Base-by-base conservation (phyloP, 2,888 invertebrate genomes). In the Platerodrilus igneus region DNA sequence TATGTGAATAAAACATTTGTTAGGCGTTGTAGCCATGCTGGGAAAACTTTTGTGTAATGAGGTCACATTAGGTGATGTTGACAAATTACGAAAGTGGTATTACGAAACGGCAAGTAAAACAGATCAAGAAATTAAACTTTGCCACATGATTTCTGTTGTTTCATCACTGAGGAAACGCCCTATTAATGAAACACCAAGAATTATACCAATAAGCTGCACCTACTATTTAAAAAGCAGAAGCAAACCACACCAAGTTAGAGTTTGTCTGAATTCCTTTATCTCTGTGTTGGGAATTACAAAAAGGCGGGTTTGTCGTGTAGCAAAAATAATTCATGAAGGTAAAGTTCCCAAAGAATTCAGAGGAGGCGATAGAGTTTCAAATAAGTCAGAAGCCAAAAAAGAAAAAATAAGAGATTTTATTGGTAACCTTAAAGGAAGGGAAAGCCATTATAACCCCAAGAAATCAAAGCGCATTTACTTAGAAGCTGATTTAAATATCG, bases 381-480 rank as follows among this genome's bases (percentile, higher is more conserved):
- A 38, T 13, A 31, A 37, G 16, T 9, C 11, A 8, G 7, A 17
- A 4, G 30, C 14, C 7, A 38, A 25, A n/a, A 31, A 31, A n/a
- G 18, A 31, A 14, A 18, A 32, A 18, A 28, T 38, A 8, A 11
- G 25, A 17, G 9, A 13, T 9, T 40, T 40, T 27, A 14, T 40
- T 9, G 13, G 13, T 4, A 29, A 27, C 3, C 28, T 40, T 2
- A 36, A 17, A 25, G 40, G 27, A 8, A 22, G n/a, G 16, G 40
- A 36, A 28, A 40, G 35, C 8, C 40, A 40, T 35, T 40, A 40
- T 22, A 33, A 30, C 13, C 26, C 35, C 2, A 4, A n/a, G 4
- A 40, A 40, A 29, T 40, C 34, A 3, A 26, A 28, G 15, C 16
- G 38, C 2, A 27, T 35, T 20, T 40, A 40, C 13, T 22, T 35